Base-by-base conservation (phyloP, 2,888 invertebrate genomes). In the Cepaea hortensis region DNA sequence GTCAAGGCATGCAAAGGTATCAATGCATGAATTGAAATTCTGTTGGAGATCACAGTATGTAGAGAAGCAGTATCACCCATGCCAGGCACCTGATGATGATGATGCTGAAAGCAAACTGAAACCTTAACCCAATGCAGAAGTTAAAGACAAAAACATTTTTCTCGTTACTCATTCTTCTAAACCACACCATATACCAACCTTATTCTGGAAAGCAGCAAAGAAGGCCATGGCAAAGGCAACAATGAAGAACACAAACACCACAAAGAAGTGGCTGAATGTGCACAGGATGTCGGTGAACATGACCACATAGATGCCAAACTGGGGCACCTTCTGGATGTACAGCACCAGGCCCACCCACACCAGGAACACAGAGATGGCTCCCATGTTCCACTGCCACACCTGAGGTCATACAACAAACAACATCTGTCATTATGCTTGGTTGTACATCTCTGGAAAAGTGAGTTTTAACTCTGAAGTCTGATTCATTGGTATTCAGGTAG, bases 371-470 rank as follows among this genome's bases (percentile, higher is more conserved):
- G 94, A 93, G 7, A 95, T 91, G 0, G 95, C 94, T 9, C 95
- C 95, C n/a, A 95, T 89, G 84, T 94, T 92, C 95, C 95, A 95
- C 90, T 95, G 95, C 95, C 95, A 95, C 4, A 90, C 90, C 95
- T 95, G 89, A 61, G 89, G 88, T 65, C 82, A 61, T 7, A 79
- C 18, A 73, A 11, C 15, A 20, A n/a, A 20, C n/a, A 68, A 68
- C n/a, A 20, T 68, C 18, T 55, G 55, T 55, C 55, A 55, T 55
- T 55, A 11, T 55, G 55, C 7, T 55, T 55, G 3, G 6, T 55
- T 55, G 55, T 55, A 55, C 55, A 55, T 55, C 35, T 35, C 35
- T 35, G 35, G 35, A 35, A 35, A 35, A 35, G 35, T 35, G 35
- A 35, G 35, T 35, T 35, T 35, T 35, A 35, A 35, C 1, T 35